phyloP scores from a whole-genome alignment of 2,113 vertebrate species.

The Sphyrna mokarran region DNA sequence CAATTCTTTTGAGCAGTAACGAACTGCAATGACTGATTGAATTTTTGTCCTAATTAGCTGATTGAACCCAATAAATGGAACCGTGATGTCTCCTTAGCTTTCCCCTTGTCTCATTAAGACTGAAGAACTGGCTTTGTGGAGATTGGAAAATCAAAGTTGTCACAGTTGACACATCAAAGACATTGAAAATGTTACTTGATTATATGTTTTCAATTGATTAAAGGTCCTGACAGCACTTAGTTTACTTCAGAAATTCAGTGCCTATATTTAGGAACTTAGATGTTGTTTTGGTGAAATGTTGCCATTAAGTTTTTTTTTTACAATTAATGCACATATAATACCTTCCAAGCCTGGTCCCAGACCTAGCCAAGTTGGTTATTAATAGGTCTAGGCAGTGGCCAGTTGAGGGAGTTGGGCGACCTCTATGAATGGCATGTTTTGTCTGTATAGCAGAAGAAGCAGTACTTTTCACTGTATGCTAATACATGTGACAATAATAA shows the following conservation, averaged over 20 bases:
- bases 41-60: constrained; percentile 8
- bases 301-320: neutral
- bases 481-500: too few relatives aligned
- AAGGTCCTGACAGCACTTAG: neutral
- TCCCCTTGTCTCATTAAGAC: neutral
- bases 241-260: neutral
- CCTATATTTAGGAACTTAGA: neutral
- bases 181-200: neutral
- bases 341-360: too few relatives aligned
- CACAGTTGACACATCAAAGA: neutral
- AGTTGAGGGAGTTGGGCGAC: too few relatives aligned
- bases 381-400: too few relatives aligned
- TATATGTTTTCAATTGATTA: neutral
- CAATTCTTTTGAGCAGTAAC: neutral
- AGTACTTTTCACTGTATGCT: too few relatives aligned
- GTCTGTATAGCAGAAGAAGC: too few relatives aligned
- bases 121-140: neutral
- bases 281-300: neutral
- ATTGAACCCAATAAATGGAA: neutral
- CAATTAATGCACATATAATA: neutral
- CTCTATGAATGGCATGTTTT: too few relatives aligned
- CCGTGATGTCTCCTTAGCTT: neutral
- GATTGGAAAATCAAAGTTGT: neutral
- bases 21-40: neutral
- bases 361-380: too few relatives aligned